phyloP scores from a whole-genome alignment of 2,888 invertebrate species.

The Tinea trinotella region DNA sequence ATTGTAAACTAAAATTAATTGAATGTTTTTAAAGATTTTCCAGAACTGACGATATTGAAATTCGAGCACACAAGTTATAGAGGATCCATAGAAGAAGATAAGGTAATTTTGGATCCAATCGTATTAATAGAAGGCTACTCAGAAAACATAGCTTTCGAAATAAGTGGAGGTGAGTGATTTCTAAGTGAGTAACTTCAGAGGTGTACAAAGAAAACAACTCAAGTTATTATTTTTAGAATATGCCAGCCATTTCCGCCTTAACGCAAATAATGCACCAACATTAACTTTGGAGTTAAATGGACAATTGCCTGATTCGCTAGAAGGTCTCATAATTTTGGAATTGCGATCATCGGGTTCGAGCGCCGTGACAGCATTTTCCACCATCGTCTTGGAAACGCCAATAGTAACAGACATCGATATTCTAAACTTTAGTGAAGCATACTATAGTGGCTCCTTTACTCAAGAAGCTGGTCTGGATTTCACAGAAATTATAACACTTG shows the following conservation, averaged over 20 bases:
- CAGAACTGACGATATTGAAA: conserved; percentile 34
- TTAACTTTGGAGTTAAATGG: background rate
- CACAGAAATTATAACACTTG: conserved; percentile 26
- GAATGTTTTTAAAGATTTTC: conserved; percentile 44
- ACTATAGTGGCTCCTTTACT: conserved; percentile 31
- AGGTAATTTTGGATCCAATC: conserved; percentile 32
- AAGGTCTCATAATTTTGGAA: conserved; percentile 7
- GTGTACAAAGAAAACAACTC: too few relatives aligned
- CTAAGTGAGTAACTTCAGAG: too few relatives aligned
- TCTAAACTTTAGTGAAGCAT: conserved; percentile 25
- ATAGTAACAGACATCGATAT: conserved; percentile 10
- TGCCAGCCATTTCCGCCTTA: background rate
- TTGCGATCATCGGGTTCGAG: background rate
- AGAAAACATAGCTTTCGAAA: conserved; percentile 31
- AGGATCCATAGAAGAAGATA: conserved; percentile 32
- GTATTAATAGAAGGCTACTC: conserved; percentile 36
- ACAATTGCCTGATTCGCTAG: background rate
- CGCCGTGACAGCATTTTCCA: conserved; percentile 26
- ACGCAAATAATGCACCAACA: background rate
- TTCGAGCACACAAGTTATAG: conserved; percentile 41
- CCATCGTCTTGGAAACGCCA: conserved; percentile 27
- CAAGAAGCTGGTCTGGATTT: conserved; percentile 26
- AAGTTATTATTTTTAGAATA: background rate
- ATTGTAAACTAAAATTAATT: too few relatives aligned
- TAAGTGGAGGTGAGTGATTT: conserved; percentile 19